phyloP scores from a whole-genome alignment of 1,140 invertebrate genomes.

The Aphelinus atriplicis region DNA sequence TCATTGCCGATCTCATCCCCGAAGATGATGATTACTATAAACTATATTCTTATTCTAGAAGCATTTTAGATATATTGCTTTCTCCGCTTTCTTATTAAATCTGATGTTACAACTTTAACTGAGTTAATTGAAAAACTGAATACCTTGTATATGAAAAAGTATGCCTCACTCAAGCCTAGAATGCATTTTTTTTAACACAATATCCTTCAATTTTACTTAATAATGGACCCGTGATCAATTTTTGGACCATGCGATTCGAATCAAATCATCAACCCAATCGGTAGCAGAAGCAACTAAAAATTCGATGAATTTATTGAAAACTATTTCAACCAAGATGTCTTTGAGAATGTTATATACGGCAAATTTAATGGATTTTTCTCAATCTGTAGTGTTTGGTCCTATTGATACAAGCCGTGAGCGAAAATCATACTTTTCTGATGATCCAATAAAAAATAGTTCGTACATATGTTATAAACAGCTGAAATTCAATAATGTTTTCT shows the following conservation, averaged over 20 bases:
- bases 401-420: too few relatives aligned
- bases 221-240: conserved; percentile 33
- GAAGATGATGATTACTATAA: conserved; percentile 35
- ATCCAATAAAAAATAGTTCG: too few relatives aligned
- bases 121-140: conserved; percentile 35
- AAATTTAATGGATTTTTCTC: too few relatives aligned
- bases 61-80: conserved; percentile 36
- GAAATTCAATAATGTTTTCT: too few relatives aligned
- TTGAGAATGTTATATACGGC: too few relatives aligned
- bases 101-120: conserved; percentile 19
- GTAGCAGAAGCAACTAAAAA: neutral
- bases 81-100: conserved; percentile 24
- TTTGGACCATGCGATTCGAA: conserved; percentile 34
- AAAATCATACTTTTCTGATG: too few relatives aligned
- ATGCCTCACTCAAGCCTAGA: conserved; percentile 36
- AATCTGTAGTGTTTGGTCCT: too few relatives aligned
- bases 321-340: too few relatives aligned
- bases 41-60: conserved; percentile 30
- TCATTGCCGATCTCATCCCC: conserved; percentile 34
- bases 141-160: conserved; percentile 32
- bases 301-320: too few relatives aligned
- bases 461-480: too few relatives aligned
- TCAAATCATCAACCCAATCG: conserved; percentile 38
- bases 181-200: conserved; percentile 37
- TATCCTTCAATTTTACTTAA: conserved; percentile 33